Conservation (phyloP, 2,797 vertebrate species). For the Pampus argenteus region DNA sequence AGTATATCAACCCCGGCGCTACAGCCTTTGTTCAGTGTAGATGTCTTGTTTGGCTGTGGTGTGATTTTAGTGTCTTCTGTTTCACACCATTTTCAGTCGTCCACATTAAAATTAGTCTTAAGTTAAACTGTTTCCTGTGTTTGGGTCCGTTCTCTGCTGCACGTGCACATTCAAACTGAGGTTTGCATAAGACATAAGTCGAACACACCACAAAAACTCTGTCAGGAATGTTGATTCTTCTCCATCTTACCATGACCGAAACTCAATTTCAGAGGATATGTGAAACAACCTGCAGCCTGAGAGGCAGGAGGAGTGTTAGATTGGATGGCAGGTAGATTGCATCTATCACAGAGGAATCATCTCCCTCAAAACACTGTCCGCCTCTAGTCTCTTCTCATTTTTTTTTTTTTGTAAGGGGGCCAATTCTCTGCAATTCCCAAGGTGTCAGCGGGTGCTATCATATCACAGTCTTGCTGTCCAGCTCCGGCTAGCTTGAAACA, state of each 20-base stretch:
- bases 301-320: conserved; percentile 35
- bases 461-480: conserved; percentile 52
- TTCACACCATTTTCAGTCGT: too few species aligned
- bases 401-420: conserved; percentile 45
- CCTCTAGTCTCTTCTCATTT: conserved; percentile 45
- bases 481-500: conserved; percentile 50
- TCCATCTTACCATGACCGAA: conserved; percentile 37
- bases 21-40: too few species aligned
- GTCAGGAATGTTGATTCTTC: background rate
- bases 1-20: too few species aligned
- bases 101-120: too few species aligned
- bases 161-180: too few species aligned
- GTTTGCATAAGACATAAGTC: conserved; percentile 25
- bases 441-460: conserved; percentile 63
- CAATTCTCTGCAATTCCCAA: conserved; percentile 62
- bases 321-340: conserved; percentile 64
- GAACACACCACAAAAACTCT: conserved; percentile 4
- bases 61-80: too few species aligned
- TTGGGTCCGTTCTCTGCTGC: too few species aligned
- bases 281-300: conserved; percentile 32
- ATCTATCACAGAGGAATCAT: conserved; percentile 72
- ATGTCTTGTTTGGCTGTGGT: too few species aligned
- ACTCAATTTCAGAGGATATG: conserved; percentile 23
- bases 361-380: conserved; percentile 53
- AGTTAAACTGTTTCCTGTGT: too few species aligned